A percentile compares a stretch with the other conserved stretches of the same genome.
phyloP scores from a whole-genome alignment of 2,888 invertebrate species.

The Pammene aurita region DNA sequence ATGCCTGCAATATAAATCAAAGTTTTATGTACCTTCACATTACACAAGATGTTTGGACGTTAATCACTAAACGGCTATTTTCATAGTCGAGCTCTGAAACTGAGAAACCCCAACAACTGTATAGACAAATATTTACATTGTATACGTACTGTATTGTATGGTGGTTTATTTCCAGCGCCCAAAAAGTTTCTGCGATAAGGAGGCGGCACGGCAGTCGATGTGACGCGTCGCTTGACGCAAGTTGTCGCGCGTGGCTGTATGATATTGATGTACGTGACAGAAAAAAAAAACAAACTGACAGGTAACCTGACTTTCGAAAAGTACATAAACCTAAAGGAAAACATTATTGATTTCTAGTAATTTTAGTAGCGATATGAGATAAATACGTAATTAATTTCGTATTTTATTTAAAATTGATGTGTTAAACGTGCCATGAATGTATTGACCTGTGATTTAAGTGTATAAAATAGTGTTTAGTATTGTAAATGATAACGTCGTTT shows the following conservation, averaged over 20 bases:
- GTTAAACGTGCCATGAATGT: conserved; percentile 55
- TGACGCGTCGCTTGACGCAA: conserved; percentile 54
- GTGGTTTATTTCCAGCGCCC: conserved; percentile 57
- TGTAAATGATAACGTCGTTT: conserved; percentile 44
- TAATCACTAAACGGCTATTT: conserved; percentile 11
- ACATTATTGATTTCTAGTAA: conserved; percentile 50
- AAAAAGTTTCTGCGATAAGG: conserved; percentile 49
- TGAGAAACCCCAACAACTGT: conserved; percentile 4
- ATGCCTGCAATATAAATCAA: conserved; percentile 10
- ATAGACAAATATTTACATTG: conserved; percentile 48
- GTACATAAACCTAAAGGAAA: conserved; percentile 22
- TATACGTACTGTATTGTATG: conserved; percentile 42
- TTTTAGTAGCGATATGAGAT: conserved; percentile 44
- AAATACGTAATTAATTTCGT: conserved; percentile 44
- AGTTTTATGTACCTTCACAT: background rate
- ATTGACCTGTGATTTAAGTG: conserved; percentile 47
- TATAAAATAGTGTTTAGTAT: conserved; percentile 43
- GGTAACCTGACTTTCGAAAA: conserved; percentile 58
- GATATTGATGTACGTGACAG: conserved; percentile 44
- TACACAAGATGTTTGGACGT: conserved; percentile 9
- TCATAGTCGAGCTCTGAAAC: conserved; percentile 5
- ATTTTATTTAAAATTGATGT: conserved; percentile 44
- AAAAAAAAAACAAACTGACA: conserved; percentile 63
- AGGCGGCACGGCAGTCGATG: conserved; percentile 52
- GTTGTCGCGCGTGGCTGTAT: conserved; percentile 52